These are phyloP conservation scores for Acronicta psi DNA, from an alignment of 2,888 invertebrate genomes.

Conservation along the genomic window DNA sequence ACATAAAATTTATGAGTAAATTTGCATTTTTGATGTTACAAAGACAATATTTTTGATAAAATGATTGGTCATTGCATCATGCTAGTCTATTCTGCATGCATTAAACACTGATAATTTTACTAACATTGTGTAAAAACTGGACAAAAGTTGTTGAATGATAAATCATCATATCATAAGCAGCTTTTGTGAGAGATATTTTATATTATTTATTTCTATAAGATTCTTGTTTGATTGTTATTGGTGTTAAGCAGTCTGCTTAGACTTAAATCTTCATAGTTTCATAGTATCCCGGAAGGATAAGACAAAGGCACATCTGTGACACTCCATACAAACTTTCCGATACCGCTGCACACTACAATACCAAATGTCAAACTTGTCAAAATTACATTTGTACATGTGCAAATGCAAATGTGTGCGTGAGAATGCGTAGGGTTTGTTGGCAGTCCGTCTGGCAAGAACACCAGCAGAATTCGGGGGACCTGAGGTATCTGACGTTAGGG, in stretches of 20 bases:
- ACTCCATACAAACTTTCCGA: no score
- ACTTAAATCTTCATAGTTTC: not conserved
- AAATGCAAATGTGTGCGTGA: no score
- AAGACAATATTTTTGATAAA: constrained; percentile 4
- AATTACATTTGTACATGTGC: no score
- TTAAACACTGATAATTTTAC: constrained; percentile 1
- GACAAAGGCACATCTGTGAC: no score
- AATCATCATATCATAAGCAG: not conserved
- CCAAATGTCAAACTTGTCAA: no score
- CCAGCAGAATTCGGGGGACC: no score
- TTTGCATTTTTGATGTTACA: constrained; percentile 30
- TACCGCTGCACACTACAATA: no score
- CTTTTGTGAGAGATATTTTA: not conserved
- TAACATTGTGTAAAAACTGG: not conserved
- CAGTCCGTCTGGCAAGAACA: no score
- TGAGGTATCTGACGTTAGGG: no score
- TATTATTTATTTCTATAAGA: not conserved
- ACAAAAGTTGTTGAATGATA: not conserved
- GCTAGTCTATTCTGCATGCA: not conserved
- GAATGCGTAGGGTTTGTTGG: no score
- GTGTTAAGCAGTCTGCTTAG: not conserved
- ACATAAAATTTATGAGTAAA: constrained; percentile 9
- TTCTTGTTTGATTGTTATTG: not conserved
- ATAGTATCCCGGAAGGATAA: no score
- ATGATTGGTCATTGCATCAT: constrained; percentile 21